Evolutionary conservation across 2,113 vertebrate species (phyloP).

Genomic region (Toxotes chatareus): DNA sequence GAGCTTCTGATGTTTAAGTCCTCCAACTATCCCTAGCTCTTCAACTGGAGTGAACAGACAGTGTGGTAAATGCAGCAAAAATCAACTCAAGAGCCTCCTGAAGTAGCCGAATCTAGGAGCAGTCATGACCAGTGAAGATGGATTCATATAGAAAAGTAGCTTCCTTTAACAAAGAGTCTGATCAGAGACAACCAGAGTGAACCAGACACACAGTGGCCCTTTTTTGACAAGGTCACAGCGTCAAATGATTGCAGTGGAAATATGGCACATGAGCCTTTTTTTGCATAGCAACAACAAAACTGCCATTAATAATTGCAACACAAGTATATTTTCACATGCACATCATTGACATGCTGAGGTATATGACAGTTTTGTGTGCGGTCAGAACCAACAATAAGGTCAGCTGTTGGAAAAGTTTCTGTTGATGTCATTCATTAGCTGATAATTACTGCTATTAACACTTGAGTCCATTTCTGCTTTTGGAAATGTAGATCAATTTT

Average conservation of each 20-base stretch:
- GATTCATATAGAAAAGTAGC: slow-evolving; percentile 21
- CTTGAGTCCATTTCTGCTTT: slow-evolving; percentile 12
- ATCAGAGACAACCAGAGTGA: slow-evolving; percentile 38
- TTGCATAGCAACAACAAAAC: slow-evolving; percentile 80
- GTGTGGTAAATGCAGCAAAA: slow-evolving; percentile 55
- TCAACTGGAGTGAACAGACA: slow-evolving; percentile 35
- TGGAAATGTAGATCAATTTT: neutral
- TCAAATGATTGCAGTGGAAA: slow-evolving; percentile 68
- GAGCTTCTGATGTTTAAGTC: slow-evolving; percentile 37
- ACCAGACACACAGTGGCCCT: slow-evolving; percentile 41
- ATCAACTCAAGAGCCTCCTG: slow-evolving; percentile 49
- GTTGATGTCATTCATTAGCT: slow-evolving; percentile 4
- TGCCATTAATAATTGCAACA: slow-evolving; percentile 35
- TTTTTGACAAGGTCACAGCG: slow-evolving; percentile 77
- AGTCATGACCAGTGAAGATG: slow-evolving; percentile 12
- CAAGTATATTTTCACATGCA: slow-evolving; percentile 7
- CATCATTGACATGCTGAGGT: neutral
- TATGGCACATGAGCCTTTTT: slow-evolving; percentile 64
- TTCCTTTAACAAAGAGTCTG: slow-evolving; percentile 42
- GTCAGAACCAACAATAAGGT: slow-evolving; percentile 29
- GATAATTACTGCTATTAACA: neutral
- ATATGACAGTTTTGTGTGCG: neutral
- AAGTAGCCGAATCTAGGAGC: slow-evolving; percentile 43
- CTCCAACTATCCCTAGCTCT: slow-evolving; percentile 55
- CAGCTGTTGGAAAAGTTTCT: slow-evolving; percentile 46